These are phyloP conservation scores for Eledona agricola DNA, from an alignment of 2,888 invertebrate species.

Conservation along the genomic window DNA sequence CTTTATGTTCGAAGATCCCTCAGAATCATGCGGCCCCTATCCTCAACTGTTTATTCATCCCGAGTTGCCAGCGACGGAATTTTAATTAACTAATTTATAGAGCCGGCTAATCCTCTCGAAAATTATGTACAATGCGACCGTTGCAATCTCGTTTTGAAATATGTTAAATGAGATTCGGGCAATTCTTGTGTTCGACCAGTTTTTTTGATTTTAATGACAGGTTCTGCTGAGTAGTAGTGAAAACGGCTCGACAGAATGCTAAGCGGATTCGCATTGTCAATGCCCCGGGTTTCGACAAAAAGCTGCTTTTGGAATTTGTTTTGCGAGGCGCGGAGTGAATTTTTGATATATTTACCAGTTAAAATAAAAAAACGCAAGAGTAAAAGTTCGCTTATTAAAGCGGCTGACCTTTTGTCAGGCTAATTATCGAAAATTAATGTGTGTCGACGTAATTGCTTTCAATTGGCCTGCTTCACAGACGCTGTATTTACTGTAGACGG, in stretches of 20 bases:
- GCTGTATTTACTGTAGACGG: no score
- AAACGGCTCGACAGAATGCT: constrained; percentile 22
- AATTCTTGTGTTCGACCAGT: constrained; percentile 17
- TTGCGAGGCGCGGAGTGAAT: constrained; percentile 19
- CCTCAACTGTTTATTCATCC: constrained; percentile 33
- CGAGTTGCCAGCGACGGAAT: constrained; percentile 34
- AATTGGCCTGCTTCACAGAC: no score
- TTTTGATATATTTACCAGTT: constrained; percentile 10
- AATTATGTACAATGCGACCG: constrained; percentile 24
- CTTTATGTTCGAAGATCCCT: constrained; percentile 11
- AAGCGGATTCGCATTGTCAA: constrained; percentile 22
- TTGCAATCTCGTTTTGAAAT: constrained; percentile 6
- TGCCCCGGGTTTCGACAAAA: constrained; percentile 16
- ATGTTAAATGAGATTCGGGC: neutral
- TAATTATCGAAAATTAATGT: no score
- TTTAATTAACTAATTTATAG: constrained; percentile 42
- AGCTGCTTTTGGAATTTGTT: constrained; percentile 28
- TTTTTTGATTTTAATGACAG: constrained; percentile 29
- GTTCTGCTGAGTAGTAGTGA: constrained; percentile 25
- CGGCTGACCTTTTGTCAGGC: no score
- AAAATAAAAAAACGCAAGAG: neutral
- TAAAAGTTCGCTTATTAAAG: neutral
- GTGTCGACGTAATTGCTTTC: no score
- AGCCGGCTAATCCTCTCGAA: constrained; percentile 28
- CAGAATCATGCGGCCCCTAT: constrained; percentile 10